phyloP scores from a whole-genome alignment of 1,140 invertebrate genomes.

The Argopecten irradians region DNA sequence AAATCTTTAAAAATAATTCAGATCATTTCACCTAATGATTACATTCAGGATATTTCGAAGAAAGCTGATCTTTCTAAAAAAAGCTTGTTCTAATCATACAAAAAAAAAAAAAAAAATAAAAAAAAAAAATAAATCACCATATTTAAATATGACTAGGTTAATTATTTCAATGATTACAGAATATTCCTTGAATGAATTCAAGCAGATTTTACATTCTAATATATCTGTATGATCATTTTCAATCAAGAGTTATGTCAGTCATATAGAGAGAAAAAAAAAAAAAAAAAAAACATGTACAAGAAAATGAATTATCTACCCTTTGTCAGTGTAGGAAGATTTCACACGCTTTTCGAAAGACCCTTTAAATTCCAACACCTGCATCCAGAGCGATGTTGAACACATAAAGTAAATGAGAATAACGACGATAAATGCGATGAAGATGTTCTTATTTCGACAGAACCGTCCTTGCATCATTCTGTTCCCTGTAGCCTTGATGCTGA shows the following conservation, averaged over 20 bases:
- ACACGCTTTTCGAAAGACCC: slow-evolving; percentile 67
- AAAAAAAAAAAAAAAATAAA: background rate
- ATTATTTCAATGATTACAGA: background rate
- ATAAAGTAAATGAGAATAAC: slow-evolving; percentile 70
- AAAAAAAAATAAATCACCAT: no score
- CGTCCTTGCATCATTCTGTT: slow-evolving; percentile 56
- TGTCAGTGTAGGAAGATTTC: slow-evolving; percentile 45
- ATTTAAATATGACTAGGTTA: background rate
- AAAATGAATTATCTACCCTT: background rate
- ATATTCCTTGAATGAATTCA: background rate
- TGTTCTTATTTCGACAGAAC: slow-evolving; percentile 66
- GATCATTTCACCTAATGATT: no score
- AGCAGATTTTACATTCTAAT: background rate
- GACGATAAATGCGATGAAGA: slow-evolving; percentile 66
- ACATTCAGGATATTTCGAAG: no score
- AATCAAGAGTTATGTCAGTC: background rate
- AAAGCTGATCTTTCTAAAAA: background rate
- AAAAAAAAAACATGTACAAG: no score
- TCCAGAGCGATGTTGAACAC: slow-evolving; percentile 72
- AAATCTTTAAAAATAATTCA: no score
- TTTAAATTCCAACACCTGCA: slow-evolving; percentile 69
- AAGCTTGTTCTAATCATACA: background rate
- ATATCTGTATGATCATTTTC: background rate
- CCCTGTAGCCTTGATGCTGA: slow-evolving; percentile 53
- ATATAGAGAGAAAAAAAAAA: background rate